These are phyloP conservation scores for Lepidurus packardi DNA, from an alignment of 1,140 invertebrate species.

Conservation along the genomic window DNA sequence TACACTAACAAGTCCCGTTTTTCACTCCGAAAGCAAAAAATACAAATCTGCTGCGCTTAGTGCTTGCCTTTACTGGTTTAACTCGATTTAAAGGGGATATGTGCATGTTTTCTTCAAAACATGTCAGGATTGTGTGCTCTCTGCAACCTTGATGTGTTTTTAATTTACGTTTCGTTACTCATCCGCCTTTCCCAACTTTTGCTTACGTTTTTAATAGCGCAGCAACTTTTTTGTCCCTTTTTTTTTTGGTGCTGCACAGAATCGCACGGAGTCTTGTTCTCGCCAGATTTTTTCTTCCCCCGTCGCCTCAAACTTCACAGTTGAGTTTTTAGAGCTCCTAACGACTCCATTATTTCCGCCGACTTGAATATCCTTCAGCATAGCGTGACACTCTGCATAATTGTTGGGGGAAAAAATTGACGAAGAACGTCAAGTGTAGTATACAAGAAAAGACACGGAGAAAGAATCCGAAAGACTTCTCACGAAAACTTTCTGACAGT, in stretches of 20 bases:
- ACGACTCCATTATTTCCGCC: neutral
- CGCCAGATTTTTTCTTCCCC: neutral
- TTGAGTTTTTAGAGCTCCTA: neutral
- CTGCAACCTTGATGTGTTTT: neutral
- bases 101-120: constrained; percentile 18
- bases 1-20: too few species aligned
- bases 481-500: constrained; percentile 11
- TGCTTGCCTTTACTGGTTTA: constrained; percentile 12
- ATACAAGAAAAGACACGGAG: neutral
- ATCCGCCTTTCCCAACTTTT: neutral
- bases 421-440: constrained; percentile 8
- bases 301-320: neutral
- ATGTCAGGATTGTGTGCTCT: neutral
- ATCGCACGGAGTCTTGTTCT: too few species aligned
- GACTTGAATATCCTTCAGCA: neutral
- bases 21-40: too few species aligned
- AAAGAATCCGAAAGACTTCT: neutral
- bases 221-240: too few species aligned
- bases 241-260: too few species aligned
- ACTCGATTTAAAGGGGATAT: neutral
- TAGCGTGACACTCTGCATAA: constrained; percentile 9
- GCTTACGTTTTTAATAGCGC: too few species aligned
- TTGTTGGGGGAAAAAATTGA: neutral
- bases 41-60: neutral
- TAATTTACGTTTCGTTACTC: neutral